A percentile compares a stretch with the other conserved stretches of the same genome.
These are phyloP conservation scores for Aelia acuminata DNA, from an alignment of 2,888 invertebrate species.

Conservation along the genomic window DNA sequence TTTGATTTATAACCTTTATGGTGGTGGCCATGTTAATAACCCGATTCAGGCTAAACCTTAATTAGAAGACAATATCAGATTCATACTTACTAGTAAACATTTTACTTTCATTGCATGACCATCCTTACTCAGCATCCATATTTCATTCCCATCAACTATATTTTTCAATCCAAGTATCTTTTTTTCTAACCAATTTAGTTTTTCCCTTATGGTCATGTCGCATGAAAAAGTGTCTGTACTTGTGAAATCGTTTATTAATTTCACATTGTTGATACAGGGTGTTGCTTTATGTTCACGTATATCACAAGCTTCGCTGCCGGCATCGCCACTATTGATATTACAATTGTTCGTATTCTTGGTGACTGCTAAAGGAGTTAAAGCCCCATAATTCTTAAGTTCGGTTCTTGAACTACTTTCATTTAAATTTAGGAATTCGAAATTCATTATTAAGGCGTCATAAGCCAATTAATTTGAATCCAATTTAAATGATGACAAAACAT, in stretches of 20 bases:
- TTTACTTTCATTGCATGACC: constrained; percentile 50
- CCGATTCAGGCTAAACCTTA: not conserved
- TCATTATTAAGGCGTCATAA: not conserved
- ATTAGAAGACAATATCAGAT: not conserved
- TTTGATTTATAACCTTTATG: too few species aligned
- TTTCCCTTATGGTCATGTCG: constrained; percentile 3
- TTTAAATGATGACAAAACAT: not conserved
- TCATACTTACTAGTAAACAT: constrained; percentile 46
- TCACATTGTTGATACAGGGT: not conserved
- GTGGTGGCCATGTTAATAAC: not conserved
- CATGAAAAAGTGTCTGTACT: not conserved
- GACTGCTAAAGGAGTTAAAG: not conserved
- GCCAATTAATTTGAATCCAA: not conserved
- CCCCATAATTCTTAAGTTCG: not conserved
- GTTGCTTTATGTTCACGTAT: not conserved
- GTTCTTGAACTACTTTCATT: not conserved
- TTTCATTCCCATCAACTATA: constrained; percentile 13
- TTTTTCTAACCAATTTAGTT: constrained; percentile 45
- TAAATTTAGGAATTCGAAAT: not conserved
- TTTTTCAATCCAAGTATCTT: not conserved
- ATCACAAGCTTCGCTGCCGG: not conserved
- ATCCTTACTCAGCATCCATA: constrained; percentile 38
- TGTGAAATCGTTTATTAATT: not conserved
- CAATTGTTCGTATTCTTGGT: not conserved
- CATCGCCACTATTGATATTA: not conserved